phyloP scores from a whole-genome alignment of 2,888 invertebrate species.

The Macaria notata region DNA sequence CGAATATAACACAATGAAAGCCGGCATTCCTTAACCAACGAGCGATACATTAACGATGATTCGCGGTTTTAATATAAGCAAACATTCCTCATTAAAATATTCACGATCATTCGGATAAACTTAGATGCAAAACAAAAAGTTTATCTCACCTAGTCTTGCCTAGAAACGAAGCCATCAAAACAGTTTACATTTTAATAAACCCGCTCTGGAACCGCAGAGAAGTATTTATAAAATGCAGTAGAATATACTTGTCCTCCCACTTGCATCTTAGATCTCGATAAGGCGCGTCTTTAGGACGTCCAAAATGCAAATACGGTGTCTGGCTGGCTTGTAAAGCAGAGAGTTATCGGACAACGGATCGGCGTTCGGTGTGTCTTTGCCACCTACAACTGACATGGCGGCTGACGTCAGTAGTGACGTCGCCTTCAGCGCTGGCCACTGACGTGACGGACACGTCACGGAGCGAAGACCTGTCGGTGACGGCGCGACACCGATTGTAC shows the following conservation, averaged over 20 bases:
- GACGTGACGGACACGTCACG: conserved; percentile 39
- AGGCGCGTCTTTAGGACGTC: conserved; percentile 49
- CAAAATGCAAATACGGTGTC: conserved; percentile 68
- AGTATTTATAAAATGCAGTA: conserved; percentile 25
- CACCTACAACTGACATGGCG: conserved; percentile 36
- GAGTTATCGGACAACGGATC: conserved; percentile 60
- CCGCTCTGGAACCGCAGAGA: conserved; percentile 23
- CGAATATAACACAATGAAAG: conserved; percentile 28
- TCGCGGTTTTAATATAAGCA: conserved; percentile 37
- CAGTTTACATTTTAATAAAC: conserved; percentile 34
- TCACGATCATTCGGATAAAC: not conserved
- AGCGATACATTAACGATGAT: conserved; percentile 46
- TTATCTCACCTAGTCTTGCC: not conserved
- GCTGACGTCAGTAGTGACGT: conserved; percentile 32
- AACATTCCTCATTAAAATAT: conserved; percentile 19
- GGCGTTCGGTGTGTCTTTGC: conserved; percentile 39
- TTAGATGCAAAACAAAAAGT: not conserved
- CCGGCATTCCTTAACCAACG: conserved; percentile 34
- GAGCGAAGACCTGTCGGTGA: conserved; percentile 30
- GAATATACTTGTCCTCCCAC: conserved; percentile 44
- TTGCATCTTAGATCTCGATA: conserved; percentile 44
- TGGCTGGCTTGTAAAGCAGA: conserved; percentile 56
- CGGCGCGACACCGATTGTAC: conserved; percentile 64
- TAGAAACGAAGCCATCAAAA: conserved; percentile 23
- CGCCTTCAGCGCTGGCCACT: conserved; percentile 32